phyloP scores from a whole-genome alignment of 1,140 invertebrate species.

The Holotrichia oblita region DNA sequence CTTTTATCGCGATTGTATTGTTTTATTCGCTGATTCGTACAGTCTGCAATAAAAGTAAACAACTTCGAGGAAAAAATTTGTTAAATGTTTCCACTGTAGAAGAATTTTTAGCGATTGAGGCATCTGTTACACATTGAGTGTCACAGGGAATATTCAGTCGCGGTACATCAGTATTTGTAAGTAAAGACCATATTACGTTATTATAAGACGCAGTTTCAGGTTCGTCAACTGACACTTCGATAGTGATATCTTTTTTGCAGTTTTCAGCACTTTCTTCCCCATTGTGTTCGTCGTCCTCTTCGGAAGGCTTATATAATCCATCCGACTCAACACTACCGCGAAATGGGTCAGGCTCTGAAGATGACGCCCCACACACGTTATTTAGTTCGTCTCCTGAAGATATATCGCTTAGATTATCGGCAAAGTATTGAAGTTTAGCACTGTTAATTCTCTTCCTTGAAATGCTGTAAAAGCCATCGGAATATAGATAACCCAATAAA shows the following conservation, averaged over 20 bases:
- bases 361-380: neutral
- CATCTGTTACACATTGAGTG: neutral
- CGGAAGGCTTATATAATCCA: neutral
- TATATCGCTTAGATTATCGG: too few relatives aligned
- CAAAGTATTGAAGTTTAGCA: slow-evolving; percentile 30
- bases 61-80: too few relatives aligned
- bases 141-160: neutral
- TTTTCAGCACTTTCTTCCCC: neutral
- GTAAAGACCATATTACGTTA: neutral
- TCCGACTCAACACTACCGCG: neutral
- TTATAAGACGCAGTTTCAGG: neutral
- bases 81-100: too few relatives aligned
- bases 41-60: slow-evolving; percentile 11
- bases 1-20: neutral
- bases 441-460: neutral
- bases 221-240: neutral
- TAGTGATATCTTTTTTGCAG: neutral
- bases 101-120: neutral
- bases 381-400: neutral
- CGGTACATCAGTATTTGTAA: too few relatives aligned
- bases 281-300: neutral
- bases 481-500: too few relatives aligned
- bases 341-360: slow-evolving; percentile 9
- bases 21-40: neutral
- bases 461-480: too few relatives aligned